These are phyloP conservation scores for Oceanodroma tethys DNA, from an alignment of 2,113 vertebrate species.

Conservation along the genomic window DNA sequence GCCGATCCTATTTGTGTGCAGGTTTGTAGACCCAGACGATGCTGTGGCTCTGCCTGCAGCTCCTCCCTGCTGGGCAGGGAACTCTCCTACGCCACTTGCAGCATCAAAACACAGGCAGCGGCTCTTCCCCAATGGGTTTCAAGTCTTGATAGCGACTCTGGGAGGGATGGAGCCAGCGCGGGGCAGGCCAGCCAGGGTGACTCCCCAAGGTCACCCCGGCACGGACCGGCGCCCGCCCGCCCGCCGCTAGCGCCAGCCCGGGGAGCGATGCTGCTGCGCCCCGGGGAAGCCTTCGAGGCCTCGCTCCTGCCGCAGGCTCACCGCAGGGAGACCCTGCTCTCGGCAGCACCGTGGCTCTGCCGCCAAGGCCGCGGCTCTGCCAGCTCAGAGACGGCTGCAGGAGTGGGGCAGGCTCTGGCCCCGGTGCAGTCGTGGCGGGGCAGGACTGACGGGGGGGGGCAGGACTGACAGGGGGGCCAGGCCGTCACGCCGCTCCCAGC, in stretches of 20 bases:
- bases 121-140: slow-evolving; percentile 33
- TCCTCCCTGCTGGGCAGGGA: slow-evolving; percentile 58
- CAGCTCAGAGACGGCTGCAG: not conserved
- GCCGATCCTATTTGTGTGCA: not conserved
- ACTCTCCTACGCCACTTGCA: slow-evolving; percentile 41
- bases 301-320: not conserved
- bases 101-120: not conserved
- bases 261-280: not conserved
- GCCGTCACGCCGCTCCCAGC: rapidly evolving
- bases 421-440: rapidly evolving
- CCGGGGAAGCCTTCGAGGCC: not conserved
- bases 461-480: not conserved
- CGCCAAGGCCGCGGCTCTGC: rapidly evolving
- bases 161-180: not conserved
- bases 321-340: rapidly evolving
- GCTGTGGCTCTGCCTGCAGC: slow-evolving; percentile 30
- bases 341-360: not conserved
- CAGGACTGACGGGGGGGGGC: no score
- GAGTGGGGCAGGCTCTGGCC: not conserved
- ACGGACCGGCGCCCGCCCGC: rapidly evolving
- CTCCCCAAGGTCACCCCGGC: slow-evolving; percentile 27
- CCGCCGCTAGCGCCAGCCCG: not conserved
- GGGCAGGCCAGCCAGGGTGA: slow-evolving; percentile 5
- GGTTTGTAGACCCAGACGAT: not conserved
- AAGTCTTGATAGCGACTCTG: not conserved